phyloP scores from a whole-genome alignment of 1,140 invertebrate genomes.

The Euglossa dilemma region DNA sequence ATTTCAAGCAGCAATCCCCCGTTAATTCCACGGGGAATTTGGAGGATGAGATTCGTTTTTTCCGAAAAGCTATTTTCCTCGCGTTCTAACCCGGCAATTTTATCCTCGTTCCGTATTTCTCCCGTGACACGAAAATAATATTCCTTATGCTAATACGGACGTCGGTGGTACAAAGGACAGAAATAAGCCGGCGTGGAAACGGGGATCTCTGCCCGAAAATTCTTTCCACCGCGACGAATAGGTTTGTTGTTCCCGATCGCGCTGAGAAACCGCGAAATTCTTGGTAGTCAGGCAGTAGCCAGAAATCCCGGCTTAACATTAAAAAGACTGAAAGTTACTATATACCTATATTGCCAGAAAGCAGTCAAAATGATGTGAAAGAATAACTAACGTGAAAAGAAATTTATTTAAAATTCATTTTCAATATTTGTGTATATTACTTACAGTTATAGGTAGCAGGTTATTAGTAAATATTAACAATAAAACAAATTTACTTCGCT shows the following conservation, averaged over 20 bases:
- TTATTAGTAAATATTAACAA: no score
- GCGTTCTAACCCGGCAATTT: not conserved
- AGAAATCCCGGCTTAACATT: conserved; percentile 7
- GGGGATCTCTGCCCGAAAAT: not conserved
- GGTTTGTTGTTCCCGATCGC: not conserved
- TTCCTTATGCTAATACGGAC: not conserved
- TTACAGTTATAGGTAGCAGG: no score
- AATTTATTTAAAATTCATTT: no score
- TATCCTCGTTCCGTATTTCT: not conserved
- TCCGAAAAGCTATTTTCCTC: no score
- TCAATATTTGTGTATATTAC: no score
- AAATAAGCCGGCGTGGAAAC: conserved; percentile 1
- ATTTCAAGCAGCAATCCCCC: not conserved
- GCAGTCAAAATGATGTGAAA: no score
- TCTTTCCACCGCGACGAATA: no score
- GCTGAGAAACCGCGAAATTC: not conserved
- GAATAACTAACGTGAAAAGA: no score
- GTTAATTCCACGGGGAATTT: not conserved
- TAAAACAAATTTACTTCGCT: no score
- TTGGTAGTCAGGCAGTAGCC: not conserved
- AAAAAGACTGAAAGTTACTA: no score
- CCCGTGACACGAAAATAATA: not conserved
- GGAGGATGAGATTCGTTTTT: not conserved
- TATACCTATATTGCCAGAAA: no score
- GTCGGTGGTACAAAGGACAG: not conserved